phyloP scores from a whole-genome alignment of 2,113 vertebrate species.

The Planiliza haematocheilus region DNA sequence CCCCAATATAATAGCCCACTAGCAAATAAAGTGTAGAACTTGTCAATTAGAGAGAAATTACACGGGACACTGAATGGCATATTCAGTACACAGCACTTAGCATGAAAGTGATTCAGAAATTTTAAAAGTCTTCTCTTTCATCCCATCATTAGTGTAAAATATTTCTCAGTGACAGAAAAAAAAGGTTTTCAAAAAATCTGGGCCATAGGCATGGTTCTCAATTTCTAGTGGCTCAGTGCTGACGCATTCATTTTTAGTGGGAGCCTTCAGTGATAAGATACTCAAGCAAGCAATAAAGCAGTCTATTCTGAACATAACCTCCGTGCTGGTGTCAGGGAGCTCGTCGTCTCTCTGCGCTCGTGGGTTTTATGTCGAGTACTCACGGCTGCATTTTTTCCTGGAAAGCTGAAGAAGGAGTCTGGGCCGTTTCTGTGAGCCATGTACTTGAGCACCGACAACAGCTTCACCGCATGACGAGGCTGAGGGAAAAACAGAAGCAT shows the following conservation, averaged over 20 bases:
- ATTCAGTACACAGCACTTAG: conserved; percentile 2
- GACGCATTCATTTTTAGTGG: neutral
- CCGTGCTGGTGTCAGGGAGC: no score
- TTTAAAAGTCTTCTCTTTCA: neutral
- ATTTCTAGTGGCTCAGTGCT: neutral
- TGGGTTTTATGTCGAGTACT: conserved; percentile 60
- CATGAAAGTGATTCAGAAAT: conserved; percentile 25
- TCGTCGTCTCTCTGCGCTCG: neutral
- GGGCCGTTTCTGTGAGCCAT: conserved; percentile 96
- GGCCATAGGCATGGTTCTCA: neutral
- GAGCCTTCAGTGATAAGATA: neutral
- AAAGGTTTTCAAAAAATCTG: neutral
- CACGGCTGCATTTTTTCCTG: conserved; percentile 97
- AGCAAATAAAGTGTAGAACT: conserved; percentile 1
- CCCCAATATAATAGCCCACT: neutral
- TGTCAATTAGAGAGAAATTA: conserved; percentile 17
- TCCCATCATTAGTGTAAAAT: neutral
- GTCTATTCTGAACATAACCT: neutral
- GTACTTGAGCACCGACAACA: conserved; percentile 94
- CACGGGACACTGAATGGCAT: conserved; percentile 15
- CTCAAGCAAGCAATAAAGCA: neutral
- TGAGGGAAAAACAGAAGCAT: conserved; percentile 56
- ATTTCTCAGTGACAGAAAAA: neutral
- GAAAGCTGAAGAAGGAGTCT: conserved; percentile 98
- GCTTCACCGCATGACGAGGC: conserved; percentile 95